Evolutionary conservation across 2,888 invertebrate genomes (phyloP).

Genomic region (Caenorhabditis sp.): DNA sequence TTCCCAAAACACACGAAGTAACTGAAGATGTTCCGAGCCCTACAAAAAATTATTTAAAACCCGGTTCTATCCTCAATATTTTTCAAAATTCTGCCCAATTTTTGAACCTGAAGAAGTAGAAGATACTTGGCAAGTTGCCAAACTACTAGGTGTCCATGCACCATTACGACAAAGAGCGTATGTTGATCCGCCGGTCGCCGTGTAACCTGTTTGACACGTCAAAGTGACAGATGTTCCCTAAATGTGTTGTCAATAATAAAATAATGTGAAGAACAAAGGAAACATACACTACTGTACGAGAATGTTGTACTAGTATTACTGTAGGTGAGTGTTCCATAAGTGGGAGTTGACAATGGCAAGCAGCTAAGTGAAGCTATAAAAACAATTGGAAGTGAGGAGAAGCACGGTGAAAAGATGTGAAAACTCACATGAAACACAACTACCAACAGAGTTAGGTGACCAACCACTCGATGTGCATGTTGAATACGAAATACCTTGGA

Average conservation of each 20-base stretch:
- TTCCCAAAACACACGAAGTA: slow-evolving; percentile 17
- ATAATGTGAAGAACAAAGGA: background rate
- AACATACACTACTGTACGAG: slow-evolving; percentile 22
- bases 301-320: slow-evolving; percentile 15
- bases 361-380: slow-evolving; percentile 8
- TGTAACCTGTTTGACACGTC: slow-evolving; percentile 27
- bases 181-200: slow-evolving; percentile 5
- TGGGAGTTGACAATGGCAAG: slow-evolving; percentile 11
- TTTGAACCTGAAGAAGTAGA: slow-evolving; percentile 17
- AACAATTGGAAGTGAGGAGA: background rate
- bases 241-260: no score
- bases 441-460: slow-evolving; percentile 41
- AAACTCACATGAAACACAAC: slow-evolving; percentile 17
- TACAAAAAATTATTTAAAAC: background rate
- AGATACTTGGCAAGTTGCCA: slow-evolving; percentile 21
- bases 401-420: background rate
- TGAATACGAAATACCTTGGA: slow-evolving; percentile 28
- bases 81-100: background rate
- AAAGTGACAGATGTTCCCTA: slow-evolving; percentile 34
- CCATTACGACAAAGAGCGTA: slow-evolving; percentile 41
- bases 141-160: slow-evolving; percentile 21
- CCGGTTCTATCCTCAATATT: background rate
- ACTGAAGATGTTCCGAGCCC: background rate
- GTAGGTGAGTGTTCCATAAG: slow-evolving; percentile 13
- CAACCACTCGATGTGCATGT: slow-evolving; percentile 45